Conservation (phyloP, 2,113 vertebrate species). For the Ursus arctos region DNA sequence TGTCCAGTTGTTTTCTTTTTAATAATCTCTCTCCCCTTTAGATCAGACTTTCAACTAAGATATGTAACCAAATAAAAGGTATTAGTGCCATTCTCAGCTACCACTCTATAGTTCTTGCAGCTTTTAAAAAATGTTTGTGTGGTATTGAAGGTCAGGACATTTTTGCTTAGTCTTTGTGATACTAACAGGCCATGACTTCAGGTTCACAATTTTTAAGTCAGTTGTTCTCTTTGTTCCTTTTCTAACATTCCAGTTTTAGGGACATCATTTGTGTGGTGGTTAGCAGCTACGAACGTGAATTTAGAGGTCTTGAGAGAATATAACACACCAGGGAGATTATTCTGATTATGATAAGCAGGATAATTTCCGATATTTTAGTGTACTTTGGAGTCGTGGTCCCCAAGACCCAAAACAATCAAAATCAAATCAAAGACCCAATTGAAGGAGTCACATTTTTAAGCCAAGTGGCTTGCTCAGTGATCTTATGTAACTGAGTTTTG, state of each 20-base stretch:
- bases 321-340: not conserved
- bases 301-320: not conserved
- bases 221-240: not conserved
- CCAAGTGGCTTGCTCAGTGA: not conserved
- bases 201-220: not conserved
- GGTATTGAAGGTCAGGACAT: not conserved
- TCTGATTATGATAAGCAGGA: not conserved
- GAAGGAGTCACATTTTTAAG: not conserved
- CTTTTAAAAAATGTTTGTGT: not conserved
- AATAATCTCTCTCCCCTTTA: not conserved
- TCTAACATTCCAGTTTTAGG: not conserved
- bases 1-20: not conserved
- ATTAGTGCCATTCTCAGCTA: not conserved
- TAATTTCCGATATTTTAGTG: not conserved
- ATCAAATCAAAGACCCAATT: not conserved
- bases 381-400: not conserved
- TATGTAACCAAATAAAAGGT: not conserved
- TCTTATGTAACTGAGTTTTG: not conserved
- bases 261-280: not conserved
- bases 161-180: not conserved
- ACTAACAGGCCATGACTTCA: not conserved
- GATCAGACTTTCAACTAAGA: not conserved
- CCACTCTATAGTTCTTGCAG: not conserved
- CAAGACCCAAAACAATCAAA: not conserved
- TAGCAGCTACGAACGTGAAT: not conserved